Evolutionary conservation across 2,113 vertebrate species (phyloP).

Genomic region (Danio rerio): GRCz12tu NC_133194.1:9639001-9639500

Average conservation of each 20-base stretch:
- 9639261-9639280: conserved; percentile 38
- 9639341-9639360: conserved; percentile 26
- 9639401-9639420: neutral
- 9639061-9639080: conserved; percentile 63
- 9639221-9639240: conserved; percentile 48
- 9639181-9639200: conserved; percentile 49
- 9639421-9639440: neutral
- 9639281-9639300: conserved; percentile 19
- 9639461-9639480: conserved; percentile 13
- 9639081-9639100: conserved; percentile 59
- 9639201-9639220: conserved; percentile 41
- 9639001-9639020: neutral
- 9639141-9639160: conserved; percentile 55
- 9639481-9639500: neutral
- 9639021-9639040: neutral
- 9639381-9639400: neutral
- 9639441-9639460: neutral
- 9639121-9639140: conserved; percentile 3
- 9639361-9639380: neutral
- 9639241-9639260: conserved; percentile 25
- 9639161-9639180: conserved; percentile 55
- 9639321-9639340: neutral
- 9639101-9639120: conserved; percentile 73
- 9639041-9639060: neutral
- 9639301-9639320: conserved; percentile 19